These are phyloP conservation scores for Cochlearius cochlearius DNA, from an alignment of 2,113 vertebrate genomes.

Conservation along the genomic window DNA sequence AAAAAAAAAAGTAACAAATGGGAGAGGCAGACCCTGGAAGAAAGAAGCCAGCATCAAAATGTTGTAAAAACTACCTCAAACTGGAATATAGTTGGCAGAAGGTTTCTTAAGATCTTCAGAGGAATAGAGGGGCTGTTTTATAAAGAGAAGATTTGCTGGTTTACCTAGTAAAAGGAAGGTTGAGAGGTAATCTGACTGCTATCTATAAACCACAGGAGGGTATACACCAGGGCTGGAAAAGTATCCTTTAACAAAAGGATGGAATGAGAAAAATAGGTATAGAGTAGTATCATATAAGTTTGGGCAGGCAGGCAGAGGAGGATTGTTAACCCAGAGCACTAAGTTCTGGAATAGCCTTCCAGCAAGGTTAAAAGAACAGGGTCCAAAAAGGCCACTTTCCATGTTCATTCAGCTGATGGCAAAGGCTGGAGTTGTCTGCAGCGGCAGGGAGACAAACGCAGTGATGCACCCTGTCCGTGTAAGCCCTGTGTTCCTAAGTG, in stretches of 20 bases:
- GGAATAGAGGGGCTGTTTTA: not conserved
- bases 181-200: not conserved
- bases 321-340: not conserved
- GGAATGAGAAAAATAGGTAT: not conserved
- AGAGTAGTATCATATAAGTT: not conserved
- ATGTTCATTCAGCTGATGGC: not conserved
- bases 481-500: not conserved
- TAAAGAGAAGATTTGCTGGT: not conserved
- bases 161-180: not conserved
- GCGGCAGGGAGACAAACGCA: not conserved
- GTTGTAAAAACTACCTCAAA: not conserved
- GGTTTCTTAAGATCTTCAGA: not conserved
- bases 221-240: not conserved
- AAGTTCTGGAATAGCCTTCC: not conserved
- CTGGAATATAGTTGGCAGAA: not conserved
- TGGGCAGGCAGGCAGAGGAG: not conserved
- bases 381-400: not conserved
- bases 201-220: not conserved
- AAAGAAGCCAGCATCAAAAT: not conserved
- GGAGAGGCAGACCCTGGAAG: not conserved
- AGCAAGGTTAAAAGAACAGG: not conserved
- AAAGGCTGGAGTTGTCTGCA: not conserved
- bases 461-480: not conserved
- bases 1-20: not conserved
- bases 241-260: not conserved